phyloP scores from a whole-genome alignment of 2,888 invertebrate species.

The Agrotis exclamationis region DNA sequence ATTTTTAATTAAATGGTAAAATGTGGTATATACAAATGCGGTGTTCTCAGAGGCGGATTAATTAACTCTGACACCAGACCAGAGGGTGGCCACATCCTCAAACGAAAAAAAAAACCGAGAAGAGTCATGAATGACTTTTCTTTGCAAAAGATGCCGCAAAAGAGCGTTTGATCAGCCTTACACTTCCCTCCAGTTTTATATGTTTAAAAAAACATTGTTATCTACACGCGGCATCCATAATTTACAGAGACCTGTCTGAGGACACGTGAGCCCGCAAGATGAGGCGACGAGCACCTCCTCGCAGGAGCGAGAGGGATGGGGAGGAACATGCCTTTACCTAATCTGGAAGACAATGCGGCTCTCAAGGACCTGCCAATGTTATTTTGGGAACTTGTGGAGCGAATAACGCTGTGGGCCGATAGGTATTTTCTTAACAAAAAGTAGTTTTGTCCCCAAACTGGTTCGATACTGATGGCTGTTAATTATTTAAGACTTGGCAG shows the following conservation, averaged over 20 bases:
- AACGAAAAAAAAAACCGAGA: not conserved
- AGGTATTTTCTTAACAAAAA: slow-evolving; percentile 63
- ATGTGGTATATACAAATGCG: not conserved
- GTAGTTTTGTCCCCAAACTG: slow-evolving; percentile 51
- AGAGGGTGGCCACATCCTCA: too few relatives aligned
- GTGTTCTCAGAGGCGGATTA: too few relatives aligned
- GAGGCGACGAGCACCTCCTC: slow-evolving; percentile 67
- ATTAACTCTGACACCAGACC: too few relatives aligned
- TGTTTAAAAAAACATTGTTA: slow-evolving; percentile 44
- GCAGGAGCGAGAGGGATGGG: slow-evolving; percentile 60
- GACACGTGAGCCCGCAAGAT: slow-evolving; percentile 83
- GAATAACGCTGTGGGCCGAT: slow-evolving; percentile 44
- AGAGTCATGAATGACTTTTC: not conserved
- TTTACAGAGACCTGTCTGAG: slow-evolving; percentile 58
- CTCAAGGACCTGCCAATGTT: slow-evolving; percentile 81
- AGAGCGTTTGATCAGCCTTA: not conserved
- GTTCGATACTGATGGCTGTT: slow-evolving; percentile 45
- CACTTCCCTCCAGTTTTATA: slow-evolving; percentile 21
- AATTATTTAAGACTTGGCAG: slow-evolving; percentile 52
- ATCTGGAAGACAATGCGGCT: slow-evolving; percentile 88
- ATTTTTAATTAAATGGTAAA: not conserved
- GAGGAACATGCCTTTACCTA: slow-evolving; percentile 85
- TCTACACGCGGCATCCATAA: slow-evolving; percentile 55
- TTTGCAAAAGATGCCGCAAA: not conserved
- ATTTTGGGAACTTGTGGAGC: slow-evolving; percentile 69